phyloP scores from a whole-genome alignment of 2,797 vertebrate genomes.

The Rhinogobio ventralis region DNA sequence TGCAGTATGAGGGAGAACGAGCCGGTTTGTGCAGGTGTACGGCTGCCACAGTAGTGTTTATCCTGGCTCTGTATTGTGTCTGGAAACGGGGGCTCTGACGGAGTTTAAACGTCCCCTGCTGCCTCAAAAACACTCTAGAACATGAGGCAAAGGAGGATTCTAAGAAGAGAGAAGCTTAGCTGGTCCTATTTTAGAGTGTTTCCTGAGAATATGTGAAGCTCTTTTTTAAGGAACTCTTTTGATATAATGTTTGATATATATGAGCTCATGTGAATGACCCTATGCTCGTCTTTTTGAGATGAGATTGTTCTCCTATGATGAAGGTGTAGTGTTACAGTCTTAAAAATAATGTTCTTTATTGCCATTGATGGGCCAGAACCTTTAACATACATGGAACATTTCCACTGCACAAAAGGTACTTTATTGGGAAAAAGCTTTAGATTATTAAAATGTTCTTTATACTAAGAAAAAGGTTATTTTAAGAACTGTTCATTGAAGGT shows the following conservation, averaged over 20 bases:
- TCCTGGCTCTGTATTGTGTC: slow-evolving; percentile 69
- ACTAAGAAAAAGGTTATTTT: too few species aligned
- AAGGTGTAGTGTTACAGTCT: background rate
- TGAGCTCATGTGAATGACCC: background rate
- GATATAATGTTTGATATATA: background rate
- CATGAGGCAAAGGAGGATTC: slow-evolving; percentile 7
- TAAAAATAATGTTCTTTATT: background rate
- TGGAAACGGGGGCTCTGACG: slow-evolving; percentile 44
- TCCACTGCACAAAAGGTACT: background rate
- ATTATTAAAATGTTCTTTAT: background rate
- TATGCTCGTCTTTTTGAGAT: background rate
- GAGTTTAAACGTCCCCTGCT: slow-evolving; percentile 34
- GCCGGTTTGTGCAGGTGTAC: slow-evolving; percentile 73
- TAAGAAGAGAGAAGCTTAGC: background rate
- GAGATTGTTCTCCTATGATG: background rate
- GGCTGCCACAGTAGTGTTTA: slow-evolving; percentile 67
- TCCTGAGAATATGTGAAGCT: background rate
- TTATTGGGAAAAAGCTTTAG: background rate
- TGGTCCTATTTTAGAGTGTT: background rate
- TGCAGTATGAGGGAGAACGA: slow-evolving; percentile 50
- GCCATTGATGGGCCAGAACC: background rate
- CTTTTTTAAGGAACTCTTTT: background rate
- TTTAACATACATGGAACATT: background rate
- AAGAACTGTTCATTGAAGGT: too few species aligned
- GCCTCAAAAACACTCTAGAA: slow-evolving; percentile 30